Evolutionary conservation across 2,888 invertebrate genomes (phyloP).

Genomic region (Polietes domitor): DNA sequence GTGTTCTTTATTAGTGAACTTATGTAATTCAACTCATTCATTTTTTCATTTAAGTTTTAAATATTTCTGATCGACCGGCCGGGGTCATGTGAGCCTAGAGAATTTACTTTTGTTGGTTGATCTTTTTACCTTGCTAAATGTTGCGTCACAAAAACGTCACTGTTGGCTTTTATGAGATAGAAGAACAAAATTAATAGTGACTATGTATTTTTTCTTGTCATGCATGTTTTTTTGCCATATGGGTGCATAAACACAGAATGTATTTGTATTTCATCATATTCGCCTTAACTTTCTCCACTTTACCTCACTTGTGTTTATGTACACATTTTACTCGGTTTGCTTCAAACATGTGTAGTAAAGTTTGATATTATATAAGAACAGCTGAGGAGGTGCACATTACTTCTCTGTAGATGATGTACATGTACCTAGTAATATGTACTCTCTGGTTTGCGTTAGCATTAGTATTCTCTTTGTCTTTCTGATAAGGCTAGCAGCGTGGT

Average conservation of each 20-base stretch:
- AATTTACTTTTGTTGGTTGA: background rate
- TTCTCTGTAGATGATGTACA: background rate
- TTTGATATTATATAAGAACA: constrained; percentile 23
- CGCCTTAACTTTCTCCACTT: background rate
- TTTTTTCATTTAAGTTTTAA: background rate
- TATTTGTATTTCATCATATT: constrained; percentile 10
- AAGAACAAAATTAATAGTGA: background rate
- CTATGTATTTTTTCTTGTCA: background rate
- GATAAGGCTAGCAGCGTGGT: background rate
- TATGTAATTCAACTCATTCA: constrained; percentile 40
- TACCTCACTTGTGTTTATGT: background rate
- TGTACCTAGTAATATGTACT: background rate
- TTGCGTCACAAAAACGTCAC: constrained; percentile 55
- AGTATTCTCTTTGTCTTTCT: background rate
- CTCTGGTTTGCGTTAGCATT: background rate
- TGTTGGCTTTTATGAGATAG: background rate
- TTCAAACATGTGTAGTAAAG: constrained; percentile 9
- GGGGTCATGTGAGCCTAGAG: constrained; percentile 49
- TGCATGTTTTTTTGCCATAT: background rate
- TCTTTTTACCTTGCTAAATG: background rate
- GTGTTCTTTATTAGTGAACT: background rate
- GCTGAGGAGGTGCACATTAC: background rate
- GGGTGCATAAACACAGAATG: background rate
- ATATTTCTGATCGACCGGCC: constrained; percentile 38
- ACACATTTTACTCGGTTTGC: background rate